Conservation (phyloP, 1,140 invertebrate species). For the Lepidurus couesii region DNA sequence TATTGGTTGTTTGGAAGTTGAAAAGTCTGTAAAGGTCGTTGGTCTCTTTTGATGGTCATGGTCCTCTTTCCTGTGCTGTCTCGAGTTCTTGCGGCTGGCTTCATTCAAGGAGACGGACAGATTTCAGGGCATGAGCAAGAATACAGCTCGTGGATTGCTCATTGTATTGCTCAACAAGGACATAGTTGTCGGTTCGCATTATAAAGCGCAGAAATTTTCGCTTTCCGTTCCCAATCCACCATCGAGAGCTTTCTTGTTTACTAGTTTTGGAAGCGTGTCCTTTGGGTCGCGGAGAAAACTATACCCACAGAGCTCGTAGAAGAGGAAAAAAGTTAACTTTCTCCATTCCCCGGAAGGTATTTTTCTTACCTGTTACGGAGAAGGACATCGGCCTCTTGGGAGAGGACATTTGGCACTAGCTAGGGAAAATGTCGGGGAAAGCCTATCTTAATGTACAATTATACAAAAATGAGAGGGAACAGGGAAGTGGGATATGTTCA, state of each 20-base stretch:
- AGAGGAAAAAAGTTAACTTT: constrained; percentile 6
- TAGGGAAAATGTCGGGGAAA: neutral
- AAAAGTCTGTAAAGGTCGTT: neutral
- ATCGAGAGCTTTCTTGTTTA: neutral
- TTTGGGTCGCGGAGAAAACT: neutral
- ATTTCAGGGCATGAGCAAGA: too few species aligned
- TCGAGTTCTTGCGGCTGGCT: neutral
- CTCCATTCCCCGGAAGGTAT: neutral
- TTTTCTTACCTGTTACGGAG: neutral
- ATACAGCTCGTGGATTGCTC: too few species aligned
- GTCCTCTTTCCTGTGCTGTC: neutral
- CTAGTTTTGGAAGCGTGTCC: neutral
- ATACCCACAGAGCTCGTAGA: neutral
- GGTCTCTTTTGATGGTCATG: constrained; percentile 7
- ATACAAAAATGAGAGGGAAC: neutral
- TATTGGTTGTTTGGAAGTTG: too few species aligned
- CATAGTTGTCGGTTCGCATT: too few species aligned
- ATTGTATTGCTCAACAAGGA: too few species aligned
- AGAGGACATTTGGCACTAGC: neutral
- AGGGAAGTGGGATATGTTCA: neutral
- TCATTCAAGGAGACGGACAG: neutral
- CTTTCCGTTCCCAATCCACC: neutral
- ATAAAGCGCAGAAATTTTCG: neutral
- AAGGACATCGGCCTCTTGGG: neutral
- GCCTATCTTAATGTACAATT: too few species aligned